phyloP scores from a whole-genome alignment of 2,888 invertebrate genomes.

The Horisme vitalbata region DNA sequence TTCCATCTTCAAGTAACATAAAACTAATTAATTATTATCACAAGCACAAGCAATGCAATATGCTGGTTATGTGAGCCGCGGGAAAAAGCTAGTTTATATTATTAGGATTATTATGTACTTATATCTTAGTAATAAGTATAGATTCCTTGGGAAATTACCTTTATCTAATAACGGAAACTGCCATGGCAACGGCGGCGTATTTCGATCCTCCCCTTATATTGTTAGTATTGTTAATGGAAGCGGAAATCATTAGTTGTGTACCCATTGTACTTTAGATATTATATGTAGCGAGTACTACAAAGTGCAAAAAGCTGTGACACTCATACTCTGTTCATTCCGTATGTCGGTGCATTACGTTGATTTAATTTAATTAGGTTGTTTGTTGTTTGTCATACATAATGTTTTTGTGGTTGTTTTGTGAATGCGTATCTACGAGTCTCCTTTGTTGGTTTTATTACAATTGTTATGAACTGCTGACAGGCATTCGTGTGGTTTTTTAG shows the following conservation, averaged over 20 bases:
- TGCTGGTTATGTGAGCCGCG: too few relatives aligned
- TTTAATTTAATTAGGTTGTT: slow-evolving; percentile 15
- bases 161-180: neutral
- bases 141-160: too few relatives aligned
- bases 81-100: too few relatives aligned
- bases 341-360: slow-evolving; percentile 4
- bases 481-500: too few relatives aligned
- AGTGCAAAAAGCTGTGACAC: slow-evolving; percentile 15
- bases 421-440: neutral
- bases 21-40: too few relatives aligned
- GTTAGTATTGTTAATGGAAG: slow-evolving; percentile 30
- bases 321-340: slow-evolving; percentile 2
- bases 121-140: too few relatives aligned
- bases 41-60: too few relatives aligned
- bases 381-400: neutral
- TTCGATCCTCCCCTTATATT: neutral
- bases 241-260: slow-evolving; percentile 43
- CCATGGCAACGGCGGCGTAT: neutral
- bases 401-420: neutral
- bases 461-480: too few relatives aligned
- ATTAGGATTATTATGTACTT: too few relatives aligned
- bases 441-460: too few relatives aligned
- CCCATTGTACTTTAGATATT: slow-evolving; percentile 4
- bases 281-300: slow-evolving; percentile 11
- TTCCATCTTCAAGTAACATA: too few relatives aligned